phyloP scores from a whole-genome alignment of 2,113 vertebrate species.

The Piaya cayana region DNA sequence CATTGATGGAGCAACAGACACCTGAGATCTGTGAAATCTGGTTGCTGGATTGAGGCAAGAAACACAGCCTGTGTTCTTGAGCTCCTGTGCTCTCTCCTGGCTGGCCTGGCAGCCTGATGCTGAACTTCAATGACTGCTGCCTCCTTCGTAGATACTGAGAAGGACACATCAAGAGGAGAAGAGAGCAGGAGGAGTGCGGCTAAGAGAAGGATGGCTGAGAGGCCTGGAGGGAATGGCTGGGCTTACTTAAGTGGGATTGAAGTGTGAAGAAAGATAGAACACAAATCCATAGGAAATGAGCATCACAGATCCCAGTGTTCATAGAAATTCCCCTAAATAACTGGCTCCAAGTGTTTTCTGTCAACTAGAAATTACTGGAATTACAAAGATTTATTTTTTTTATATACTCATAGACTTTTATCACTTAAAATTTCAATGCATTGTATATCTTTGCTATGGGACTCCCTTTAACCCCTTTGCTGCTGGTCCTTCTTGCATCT shows the following conservation, averaged over 20 bases:
- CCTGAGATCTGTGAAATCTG: neutral
- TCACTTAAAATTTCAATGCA: slow-evolving; percentile 61
- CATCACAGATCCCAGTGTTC: neutral
- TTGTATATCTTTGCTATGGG: slow-evolving; percentile 72
- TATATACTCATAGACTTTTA: neutral
- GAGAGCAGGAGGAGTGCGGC: neutral
- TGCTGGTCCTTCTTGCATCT: slow-evolving; percentile 65
- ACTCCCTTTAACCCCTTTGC: slow-evolving; percentile 60
- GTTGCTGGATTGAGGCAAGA: neutral
- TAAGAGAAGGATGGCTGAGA: neutral
- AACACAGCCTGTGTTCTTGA: neutral
- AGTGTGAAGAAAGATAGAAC: neutral
- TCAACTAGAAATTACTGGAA: neutral
- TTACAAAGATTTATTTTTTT: neutral
- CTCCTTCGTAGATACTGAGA: neutral
- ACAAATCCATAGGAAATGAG: neutral
- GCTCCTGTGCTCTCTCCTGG: neutral
- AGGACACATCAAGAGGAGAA: neutral
- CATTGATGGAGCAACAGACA: neutral
- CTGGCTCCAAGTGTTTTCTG: neutral
- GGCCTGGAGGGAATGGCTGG: neutral
- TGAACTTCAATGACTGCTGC: neutral
- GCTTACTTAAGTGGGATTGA: neutral
- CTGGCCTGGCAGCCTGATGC: neutral
- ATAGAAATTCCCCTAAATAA: neutral